These are phyloP conservation scores for Rallus limicola DNA, from an alignment of 2,113 vertebrate species.

Conservation along the genomic window DNA sequence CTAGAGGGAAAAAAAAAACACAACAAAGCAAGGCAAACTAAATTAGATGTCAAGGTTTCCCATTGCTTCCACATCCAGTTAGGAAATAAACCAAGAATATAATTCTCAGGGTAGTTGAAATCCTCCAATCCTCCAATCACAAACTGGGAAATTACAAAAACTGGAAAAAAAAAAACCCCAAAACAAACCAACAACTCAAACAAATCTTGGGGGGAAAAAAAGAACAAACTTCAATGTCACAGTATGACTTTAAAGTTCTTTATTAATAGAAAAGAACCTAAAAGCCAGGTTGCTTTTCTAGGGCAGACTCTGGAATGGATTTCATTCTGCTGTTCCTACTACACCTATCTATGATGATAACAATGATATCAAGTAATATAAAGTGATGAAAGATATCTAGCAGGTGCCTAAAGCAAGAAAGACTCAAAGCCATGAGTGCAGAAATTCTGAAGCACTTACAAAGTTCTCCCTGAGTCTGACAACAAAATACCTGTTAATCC, in stretches of 20 bases:
- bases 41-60: not conserved
- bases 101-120: not conserved
- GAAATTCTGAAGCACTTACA: not conserved
- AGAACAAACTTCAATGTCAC: not conserved
- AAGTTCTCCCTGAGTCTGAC: not conserved
- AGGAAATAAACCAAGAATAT: not conserved
- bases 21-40: not conserved
- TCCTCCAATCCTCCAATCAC: not conserved
- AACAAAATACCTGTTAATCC: not conserved
- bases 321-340: not conserved
- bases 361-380: not conserved
- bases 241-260: not conserved
- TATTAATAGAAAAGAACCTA: not conserved
- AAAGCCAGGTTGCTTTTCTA: not conserved
- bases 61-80: not conserved
- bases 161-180: not conserved
- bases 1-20: not conserved
- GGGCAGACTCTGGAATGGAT: not conserved
- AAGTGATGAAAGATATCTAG: conserved; percentile 20
- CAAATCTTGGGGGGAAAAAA: rapidly evolving
- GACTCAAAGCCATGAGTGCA: not conserved
- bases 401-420: not conserved
- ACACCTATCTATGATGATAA: not conserved
- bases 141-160: not conserved
- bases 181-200: not conserved